A percentile compares a stretch with the other conserved stretches of the same genome.
These are phyloP conservation scores for Drosophila kanapiae DNA, from an alignment of 1,140 invertebrate species.

Conservation along the genomic window DNA sequence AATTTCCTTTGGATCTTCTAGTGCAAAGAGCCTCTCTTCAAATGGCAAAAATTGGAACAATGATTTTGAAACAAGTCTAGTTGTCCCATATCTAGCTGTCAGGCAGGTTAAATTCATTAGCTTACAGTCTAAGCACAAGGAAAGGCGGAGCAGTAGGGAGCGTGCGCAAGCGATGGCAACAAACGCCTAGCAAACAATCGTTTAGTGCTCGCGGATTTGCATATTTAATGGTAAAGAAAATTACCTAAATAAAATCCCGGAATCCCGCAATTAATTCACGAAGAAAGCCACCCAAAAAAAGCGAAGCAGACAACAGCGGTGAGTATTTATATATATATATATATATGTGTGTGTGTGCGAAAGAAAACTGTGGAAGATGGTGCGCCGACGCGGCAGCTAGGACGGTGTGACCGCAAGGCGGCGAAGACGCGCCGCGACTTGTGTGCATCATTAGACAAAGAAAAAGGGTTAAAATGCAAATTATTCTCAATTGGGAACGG, in stretches of 20 bases:
- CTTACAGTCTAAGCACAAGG: no score
- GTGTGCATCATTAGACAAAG: slow-evolving; percentile 18
- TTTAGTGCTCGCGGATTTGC: slow-evolving; percentile 60
- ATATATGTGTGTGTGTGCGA: neutral
- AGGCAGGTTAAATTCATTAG: no score
- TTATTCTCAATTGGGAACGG: slow-evolving; percentile 37
- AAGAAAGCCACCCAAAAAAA: slow-evolving; percentile 27
- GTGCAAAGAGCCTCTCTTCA: neutral
- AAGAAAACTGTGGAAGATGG: neutral
- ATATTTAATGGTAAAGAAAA: slow-evolving; percentile 78
- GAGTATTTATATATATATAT: no score
- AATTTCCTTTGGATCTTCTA: no score
- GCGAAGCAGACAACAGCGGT: neutral
- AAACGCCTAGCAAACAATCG: slow-evolving; percentile 46
- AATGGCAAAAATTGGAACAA: neutral
- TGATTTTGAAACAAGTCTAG: neutral
- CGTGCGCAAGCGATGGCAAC: slow-evolving; percentile 15
- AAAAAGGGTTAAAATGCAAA: slow-evolving; percentile 63
- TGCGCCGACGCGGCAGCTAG: neutral
- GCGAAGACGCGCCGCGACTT: slow-evolving; percentile 41
- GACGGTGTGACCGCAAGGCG: slow-evolving; percentile 30
- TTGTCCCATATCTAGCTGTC: neutral
- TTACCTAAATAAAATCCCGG: slow-evolving; percentile 46
- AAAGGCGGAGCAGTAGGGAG: neutral
- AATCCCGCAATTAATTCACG: slow-evolving; percentile 30